phyloP scores from a whole-genome alignment of 2,888 invertebrate genomes.

The Eupithecia pulchellata region DNA sequence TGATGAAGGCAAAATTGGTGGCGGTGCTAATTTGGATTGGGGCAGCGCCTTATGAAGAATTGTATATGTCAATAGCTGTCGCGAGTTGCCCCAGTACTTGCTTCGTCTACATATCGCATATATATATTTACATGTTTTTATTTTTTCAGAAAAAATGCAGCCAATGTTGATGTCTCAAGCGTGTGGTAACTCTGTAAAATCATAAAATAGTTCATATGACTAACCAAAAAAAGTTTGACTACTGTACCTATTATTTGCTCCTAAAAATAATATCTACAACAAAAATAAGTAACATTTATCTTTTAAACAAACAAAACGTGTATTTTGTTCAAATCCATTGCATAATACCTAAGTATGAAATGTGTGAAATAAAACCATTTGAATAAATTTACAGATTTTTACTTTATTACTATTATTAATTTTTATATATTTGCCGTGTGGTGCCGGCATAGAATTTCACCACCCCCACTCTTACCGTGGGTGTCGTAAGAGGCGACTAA shows the following conservation, averaged over 20 bases:
- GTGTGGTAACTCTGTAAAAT: slow-evolving; percentile 43
- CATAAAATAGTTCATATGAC: neutral
- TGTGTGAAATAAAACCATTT: neutral
- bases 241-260: too few species aligned
- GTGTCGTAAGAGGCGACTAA: too few species aligned
- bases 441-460: too few species aligned
- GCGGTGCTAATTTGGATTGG: too few species aligned
- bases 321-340: neutral
- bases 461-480: too few species aligned
- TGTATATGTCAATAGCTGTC: too few species aligned
- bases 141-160: slow-evolving; percentile 41
- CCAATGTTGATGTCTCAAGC: slow-evolving; percentile 46
- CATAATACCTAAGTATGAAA: neutral
- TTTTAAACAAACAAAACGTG: neutral
- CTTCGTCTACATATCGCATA: too few species aligned
- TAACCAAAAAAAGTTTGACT: neutral
- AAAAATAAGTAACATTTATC: neutral
- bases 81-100: too few species aligned
- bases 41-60: too few species aligned
- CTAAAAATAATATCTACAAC: neutral
- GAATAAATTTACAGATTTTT: neutral
- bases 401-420: neutral
- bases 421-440: too few species aligned
- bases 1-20: too few species aligned
- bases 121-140: neutral